Evolutionary conservation across 1,140 invertebrate species (phyloP), one percentile per base, ranked within the genome.

Genomic region (Drosophila pallidifrons): DNA sequence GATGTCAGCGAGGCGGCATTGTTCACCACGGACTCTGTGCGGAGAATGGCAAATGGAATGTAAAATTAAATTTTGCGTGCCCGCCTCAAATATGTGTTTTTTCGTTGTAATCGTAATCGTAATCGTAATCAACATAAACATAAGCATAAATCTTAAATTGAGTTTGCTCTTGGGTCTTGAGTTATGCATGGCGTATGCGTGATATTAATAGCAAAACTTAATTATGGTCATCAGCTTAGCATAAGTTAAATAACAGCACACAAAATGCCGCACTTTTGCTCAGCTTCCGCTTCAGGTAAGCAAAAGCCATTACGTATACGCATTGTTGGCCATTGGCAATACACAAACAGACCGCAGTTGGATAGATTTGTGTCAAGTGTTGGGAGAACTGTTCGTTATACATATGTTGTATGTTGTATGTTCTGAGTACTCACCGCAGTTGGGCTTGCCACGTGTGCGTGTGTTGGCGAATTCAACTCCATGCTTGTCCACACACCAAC

Each of bases 401-500:
- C n/a, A n/a, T n/a, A n/a, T n/a, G n/a, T 16, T 38, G 15, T 25
- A n/a, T 55, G 28, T 46, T 41, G 7, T 54, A 13, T 43, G 35
- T 51, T 57, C 10, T 8, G 28, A 11, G 49, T 80, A 94, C 94
- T 94, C 94, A 98, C 97, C 96, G 93, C 98, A 98, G 92, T 96
- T 95, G 63, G 97, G 96, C 93, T 96, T 97, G 80, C 97, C 96
- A 88, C 95, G 94, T 60, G 95, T 96, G 90, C 97, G 95, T 59
- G 97, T 97, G 82, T 96, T 96, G 65, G 96, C 95, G 81, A 96
- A 95, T 93, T 98, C 97, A 28, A 97, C 96, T 30, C 98, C 98
- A 93, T 98, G 97, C 86, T 96, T 95, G 94, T 98, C 97, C 49
- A 98, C 97, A 94, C 97, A 98, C 97, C 97, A 98, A 93, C 97